A percentile compares a stretch with the other conserved stretches of the same genome.
These are phyloP conservation scores for Trachelus stipa DNA, from an alignment of 2,888 invertebrate genomes.

Conservation along the genomic window DNA sequence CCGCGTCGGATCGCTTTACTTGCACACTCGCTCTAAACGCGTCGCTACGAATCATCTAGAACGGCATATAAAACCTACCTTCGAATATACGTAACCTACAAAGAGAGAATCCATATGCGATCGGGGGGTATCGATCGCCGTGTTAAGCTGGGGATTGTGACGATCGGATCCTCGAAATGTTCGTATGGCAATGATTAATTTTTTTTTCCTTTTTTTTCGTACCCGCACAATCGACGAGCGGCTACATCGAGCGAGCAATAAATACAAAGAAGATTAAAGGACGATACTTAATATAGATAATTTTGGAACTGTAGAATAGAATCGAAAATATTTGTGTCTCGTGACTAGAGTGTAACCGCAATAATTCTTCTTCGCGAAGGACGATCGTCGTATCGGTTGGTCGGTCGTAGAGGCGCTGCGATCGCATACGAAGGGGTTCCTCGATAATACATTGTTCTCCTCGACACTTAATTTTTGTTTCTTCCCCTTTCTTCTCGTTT, in stretches of 20 bases:
- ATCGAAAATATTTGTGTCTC: not conserved
- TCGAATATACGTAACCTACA: constrained; percentile 33
- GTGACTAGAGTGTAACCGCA: not conserved
- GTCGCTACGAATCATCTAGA: constrained; percentile 35
- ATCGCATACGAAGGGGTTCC: not conserved
- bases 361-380: not conserved
- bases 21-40: constrained; percentile 29
- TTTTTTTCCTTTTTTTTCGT: constrained; percentile 18
- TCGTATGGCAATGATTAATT: constrained; percentile 19
- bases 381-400: not conserved
- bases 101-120: constrained; percentile 40
- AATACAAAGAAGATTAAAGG: not conserved
- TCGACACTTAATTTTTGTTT: constrained; percentile 3
- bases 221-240: not conserved
- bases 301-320: not conserved
- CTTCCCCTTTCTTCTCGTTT: constrained; percentile 12
- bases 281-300: not conserved
- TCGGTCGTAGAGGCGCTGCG: not conserved
- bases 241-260: not conserved
- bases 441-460: not conserved
- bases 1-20: constrained; percentile 20
- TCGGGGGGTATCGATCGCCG: constrained; percentile 24
- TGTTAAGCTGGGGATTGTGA: constrained; percentile 21
- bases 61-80: constrained; percentile 51
- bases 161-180: constrained; percentile 30